phyloP scores from a whole-genome alignment of 2,797 vertebrate genomes.

The Sebastiscus tertius region DNA sequence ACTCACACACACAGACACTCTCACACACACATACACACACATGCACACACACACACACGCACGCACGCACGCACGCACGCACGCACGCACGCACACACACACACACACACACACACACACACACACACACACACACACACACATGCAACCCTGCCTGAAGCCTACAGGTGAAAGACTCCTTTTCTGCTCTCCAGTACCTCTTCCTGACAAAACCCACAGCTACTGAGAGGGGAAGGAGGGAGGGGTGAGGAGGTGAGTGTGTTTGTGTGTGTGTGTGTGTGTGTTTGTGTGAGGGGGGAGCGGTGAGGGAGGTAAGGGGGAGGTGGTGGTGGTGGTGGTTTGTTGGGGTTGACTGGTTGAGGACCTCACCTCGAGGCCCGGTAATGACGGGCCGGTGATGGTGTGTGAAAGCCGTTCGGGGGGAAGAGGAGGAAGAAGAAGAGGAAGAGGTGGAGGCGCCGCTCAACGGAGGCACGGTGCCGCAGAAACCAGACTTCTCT shows the following conservation, averaged over 20 bases:
- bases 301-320: constrained; percentile 9
- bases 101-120: neutral
- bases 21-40: neutral
- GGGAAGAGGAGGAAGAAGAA: constrained; percentile 85
- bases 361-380: constrained; percentile 96
- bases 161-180: constrained; percentile 18
- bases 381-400: constrained; percentile 97
- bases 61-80: constrained; percentile 19
- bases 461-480: constrained; percentile 89
- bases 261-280: neutral
- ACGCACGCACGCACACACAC: neutral
- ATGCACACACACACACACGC: constrained; percentile 1
- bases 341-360: constrained; percentile 47
- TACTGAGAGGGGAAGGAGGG: constrained; percentile 48
- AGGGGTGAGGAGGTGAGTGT: constrained; percentile 27
- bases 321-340: constrained; percentile 4
- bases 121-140: constrained; percentile 30
- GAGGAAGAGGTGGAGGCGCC: constrained; percentile 55
- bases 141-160: constrained; percentile 35
- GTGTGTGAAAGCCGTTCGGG: constrained; percentile 95
- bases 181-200: constrained; percentile 15
- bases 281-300: neutral
- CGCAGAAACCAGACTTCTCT: constrained; percentile 98
- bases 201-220: constrained; percentile 53
- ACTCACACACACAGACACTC: neutral